Percentiles rank a stretch among this genome's conserved stretches.
These are phyloP conservation scores for Lepidocyrtoides sp. DNA, from an alignment of 2,888 invertebrate genomes.

Conservation along the genomic window DNA sequence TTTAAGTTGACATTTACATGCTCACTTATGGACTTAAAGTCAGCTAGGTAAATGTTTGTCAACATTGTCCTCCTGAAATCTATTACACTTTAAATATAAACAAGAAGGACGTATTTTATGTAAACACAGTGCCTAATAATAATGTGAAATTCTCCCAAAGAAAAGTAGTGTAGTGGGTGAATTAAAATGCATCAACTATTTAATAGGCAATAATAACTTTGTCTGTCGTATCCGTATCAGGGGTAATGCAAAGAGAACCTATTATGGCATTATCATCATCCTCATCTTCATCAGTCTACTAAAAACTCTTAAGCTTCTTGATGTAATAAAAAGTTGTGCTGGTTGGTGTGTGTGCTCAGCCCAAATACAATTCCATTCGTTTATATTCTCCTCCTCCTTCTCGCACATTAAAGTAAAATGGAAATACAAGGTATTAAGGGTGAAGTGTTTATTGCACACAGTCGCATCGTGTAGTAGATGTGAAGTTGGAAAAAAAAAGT, in stretches of 20 bases:
- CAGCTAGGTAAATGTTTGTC: too few relatives aligned
- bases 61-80: background rate
- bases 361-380: background rate
- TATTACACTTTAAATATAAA: constrained; percentile 27
- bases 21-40: too few relatives aligned
- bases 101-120: constrained; percentile 48
- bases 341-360: too few relatives aligned
- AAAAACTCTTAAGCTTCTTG: constrained; percentile 29
- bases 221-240: background rate
- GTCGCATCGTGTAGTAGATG: background rate
- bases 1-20: too few relatives aligned
- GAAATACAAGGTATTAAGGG: constrained; percentile 54
- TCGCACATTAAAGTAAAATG: constrained; percentile 42
- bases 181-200: constrained; percentile 16
- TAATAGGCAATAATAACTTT: constrained; percentile 44
- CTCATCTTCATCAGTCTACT: constrained; percentile 21
- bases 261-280: constrained; percentile 10
- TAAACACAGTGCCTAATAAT: constrained; percentile 18
- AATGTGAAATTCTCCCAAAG: background rate
- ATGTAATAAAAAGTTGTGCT: constrained; percentile 33
- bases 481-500: constrained; percentile 27
- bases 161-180: constrained; percentile 27
- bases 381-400: constrained; percentile 10
- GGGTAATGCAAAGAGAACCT: too few relatives aligned
- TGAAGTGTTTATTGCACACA: constrained; percentile 70